phyloP scores from a whole-genome alignment of 1,140 invertebrate species.

The Drosophila kikkawai region DNA sequence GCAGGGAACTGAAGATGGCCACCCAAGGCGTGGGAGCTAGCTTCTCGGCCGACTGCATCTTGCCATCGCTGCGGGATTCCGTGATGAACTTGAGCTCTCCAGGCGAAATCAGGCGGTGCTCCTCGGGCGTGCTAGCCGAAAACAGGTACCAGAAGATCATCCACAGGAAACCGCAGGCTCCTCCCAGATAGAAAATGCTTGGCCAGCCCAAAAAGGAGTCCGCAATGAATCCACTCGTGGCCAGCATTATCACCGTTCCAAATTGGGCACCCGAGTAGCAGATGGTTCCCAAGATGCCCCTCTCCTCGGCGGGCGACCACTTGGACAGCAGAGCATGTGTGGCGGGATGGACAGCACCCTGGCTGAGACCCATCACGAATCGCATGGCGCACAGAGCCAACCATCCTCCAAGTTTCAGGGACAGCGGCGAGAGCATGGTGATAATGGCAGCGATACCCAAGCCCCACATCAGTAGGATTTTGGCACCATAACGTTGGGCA shows the following conservation, averaged over 20 bases:
- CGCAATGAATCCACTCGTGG: constrained; percentile 87
- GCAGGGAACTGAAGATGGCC: constrained; percentile 90
- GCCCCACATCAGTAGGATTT: constrained; percentile 80
- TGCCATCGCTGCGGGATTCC: constrained; percentile 71
- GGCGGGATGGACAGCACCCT: constrained; percentile 93
- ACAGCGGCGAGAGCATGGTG: constrained; percentile 85
- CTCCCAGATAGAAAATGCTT: constrained; percentile 92
- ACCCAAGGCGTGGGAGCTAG: constrained; percentile 88
- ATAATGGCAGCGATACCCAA: constrained; percentile 82
- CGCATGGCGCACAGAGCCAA: constrained; percentile 86
- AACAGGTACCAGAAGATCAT: constrained; percentile 88
- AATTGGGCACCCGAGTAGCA: constrained; percentile 89
- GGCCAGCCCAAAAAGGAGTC: constrained; percentile 90
- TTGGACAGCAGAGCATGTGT: constrained; percentile 92
- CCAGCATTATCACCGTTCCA: constrained; percentile 91
- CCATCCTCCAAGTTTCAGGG: constrained; percentile 86
- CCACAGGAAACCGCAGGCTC: constrained; percentile 88
- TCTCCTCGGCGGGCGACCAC: constrained; percentile 89
- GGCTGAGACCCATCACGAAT: constrained; percentile 90
- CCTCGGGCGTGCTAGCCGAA: constrained; percentile 89
- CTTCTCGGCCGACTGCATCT: constrained; percentile 57
- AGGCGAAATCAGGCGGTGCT: constrained; percentile 86
- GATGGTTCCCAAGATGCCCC: constrained; percentile 87
- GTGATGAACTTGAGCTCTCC: constrained; percentile 89
- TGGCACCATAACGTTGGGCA: constrained; percentile 86